phyloP scores from a whole-genome alignment of 2,113 vertebrate genomes.

The Emydocephalus ijimae region DNA sequence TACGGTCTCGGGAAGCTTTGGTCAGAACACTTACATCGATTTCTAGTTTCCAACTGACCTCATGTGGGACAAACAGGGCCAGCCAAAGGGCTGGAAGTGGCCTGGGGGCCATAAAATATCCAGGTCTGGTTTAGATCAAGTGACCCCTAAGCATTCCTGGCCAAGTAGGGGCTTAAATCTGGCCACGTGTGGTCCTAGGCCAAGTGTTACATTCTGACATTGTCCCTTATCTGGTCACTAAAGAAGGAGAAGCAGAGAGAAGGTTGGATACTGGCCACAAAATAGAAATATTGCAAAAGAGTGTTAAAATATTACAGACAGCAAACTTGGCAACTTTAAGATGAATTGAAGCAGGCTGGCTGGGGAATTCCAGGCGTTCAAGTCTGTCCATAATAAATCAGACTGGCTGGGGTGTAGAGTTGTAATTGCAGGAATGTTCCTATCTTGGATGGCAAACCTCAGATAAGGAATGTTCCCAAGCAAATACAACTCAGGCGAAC shows the following conservation, averaged over 20 bases:
- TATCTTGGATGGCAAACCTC: no score
- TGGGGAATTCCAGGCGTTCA: no score
- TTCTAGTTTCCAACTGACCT: background rate
- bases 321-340: background rate
- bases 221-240: background rate
- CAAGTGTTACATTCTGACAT: background rate
- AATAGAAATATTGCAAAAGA: background rate
- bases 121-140: background rate
- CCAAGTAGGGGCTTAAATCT: background rate
- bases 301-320: background rate
- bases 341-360: background rate
- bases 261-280: background rate
- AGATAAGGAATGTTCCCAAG: no score
- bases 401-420: no score
- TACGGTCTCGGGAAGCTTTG: no score
- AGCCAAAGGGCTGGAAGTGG: background rate
- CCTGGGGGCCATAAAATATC: background rate
- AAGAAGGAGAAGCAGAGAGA: background rate
- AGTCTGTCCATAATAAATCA: no score
- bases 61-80: background rate
- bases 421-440: no score
- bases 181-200: background rate
- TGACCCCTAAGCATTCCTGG: background rate
- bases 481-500: no score
- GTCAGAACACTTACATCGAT: background rate